A percentile compares a stretch with the other conserved stretches of the same genome.
phyloP scores from a whole-genome alignment of 2,797 vertebrate species.

The Anguilla megastoma region DNA sequence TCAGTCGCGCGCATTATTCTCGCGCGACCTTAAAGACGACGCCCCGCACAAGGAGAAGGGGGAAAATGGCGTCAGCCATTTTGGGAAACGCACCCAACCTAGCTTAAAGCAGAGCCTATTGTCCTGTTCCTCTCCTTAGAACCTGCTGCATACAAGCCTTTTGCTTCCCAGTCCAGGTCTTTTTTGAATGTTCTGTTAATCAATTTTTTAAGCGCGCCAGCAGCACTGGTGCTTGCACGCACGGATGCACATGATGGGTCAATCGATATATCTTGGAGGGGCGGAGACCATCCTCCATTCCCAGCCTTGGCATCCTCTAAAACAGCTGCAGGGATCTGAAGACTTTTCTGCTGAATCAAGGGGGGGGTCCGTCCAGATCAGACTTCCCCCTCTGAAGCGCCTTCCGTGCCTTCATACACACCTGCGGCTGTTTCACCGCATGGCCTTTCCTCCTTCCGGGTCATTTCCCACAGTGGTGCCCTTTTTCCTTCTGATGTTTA shows the following conservation, averaged over 20 bases:
- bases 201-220: background rate
- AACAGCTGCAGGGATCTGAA: background rate
- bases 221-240: background rate
- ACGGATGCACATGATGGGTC: too few relatives aligned
- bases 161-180: background rate
- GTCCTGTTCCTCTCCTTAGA: background rate
- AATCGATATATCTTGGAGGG: background rate
- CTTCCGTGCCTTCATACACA: background rate
- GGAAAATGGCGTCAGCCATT: background rate
- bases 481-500: background rate
- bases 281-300: background rate
- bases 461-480: background rate
- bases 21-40: constrained; percentile 50
- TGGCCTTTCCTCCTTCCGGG: background rate
- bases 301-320: background rate
- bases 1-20: constrained; percentile 62
- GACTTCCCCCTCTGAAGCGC: background rate
- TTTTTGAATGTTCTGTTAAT: constrained; percentile 1
- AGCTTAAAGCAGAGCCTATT: background rate
- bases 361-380: background rate
- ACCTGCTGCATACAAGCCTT: background rate
- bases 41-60: background rate
- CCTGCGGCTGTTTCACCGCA: background rate
- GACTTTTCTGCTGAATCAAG: background rate
- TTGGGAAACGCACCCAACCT: too few relatives aligned